Percentiles rank a stretch among this genome's conserved stretches.
These are phyloP conservation scores for Antheraea yamamai DNA, from an alignment of 2,888 invertebrate genomes.

Conservation along the genomic window DNA sequence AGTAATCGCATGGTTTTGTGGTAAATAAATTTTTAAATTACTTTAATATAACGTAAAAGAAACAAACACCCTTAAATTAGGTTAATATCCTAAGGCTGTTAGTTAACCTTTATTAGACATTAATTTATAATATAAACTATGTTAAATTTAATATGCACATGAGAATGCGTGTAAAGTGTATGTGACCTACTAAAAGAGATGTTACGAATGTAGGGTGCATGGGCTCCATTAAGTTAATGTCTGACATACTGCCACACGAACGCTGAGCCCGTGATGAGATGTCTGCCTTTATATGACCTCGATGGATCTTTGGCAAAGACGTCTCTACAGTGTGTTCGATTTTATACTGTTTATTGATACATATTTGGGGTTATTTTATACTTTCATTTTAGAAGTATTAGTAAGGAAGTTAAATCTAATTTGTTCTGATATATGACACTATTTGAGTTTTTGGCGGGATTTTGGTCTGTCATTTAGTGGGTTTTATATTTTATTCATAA, in stretches of 20 bases:
- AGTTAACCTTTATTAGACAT: neutral
- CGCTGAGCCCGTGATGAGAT: constrained; percentile 9
- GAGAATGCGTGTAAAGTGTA: constrained; percentile 21
- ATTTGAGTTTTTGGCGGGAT: too few relatives aligned
- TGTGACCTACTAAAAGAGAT: constrained; percentile 24
- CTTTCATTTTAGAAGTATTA: too few relatives aligned
- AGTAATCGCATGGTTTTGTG: neutral
- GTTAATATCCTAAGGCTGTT: neutral
- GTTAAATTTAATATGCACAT: constrained; percentile 10
- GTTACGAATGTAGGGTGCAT: constrained; percentile 22
- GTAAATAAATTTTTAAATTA: neutral
- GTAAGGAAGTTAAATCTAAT: too few relatives aligned
- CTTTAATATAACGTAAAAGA: neutral
- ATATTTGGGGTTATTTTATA: neutral
- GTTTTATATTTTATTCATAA: too few relatives aligned
- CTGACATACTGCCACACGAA: constrained; percentile 18
- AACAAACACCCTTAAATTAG: neutral
- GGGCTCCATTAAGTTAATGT: constrained; percentile 33
- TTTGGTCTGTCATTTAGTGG: too few relatives aligned
- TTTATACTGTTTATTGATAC: neutral
- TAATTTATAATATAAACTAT: constrained; percentile 1
- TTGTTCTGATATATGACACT: too few relatives aligned
- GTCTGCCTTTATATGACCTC: neutral
- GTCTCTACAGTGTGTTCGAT: neutral
- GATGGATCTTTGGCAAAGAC: neutral